phyloP scores from a whole-genome alignment of 35 echinoderm and acorn worm genomes.

The Nesometra sesokonis region DNA sequence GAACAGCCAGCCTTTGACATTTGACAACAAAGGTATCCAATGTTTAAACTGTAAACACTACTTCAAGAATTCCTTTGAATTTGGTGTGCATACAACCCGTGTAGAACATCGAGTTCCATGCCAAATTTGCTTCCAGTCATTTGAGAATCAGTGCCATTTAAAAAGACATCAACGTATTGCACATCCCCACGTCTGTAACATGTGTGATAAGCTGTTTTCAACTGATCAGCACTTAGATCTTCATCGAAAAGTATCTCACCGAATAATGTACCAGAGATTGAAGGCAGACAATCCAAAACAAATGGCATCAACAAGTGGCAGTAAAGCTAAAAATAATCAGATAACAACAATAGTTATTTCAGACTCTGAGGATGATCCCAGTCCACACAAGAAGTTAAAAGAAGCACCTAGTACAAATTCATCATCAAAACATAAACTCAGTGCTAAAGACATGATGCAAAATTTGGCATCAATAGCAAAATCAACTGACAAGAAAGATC shows the following conservation, averaged over 20 bases:
- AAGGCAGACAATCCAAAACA: background rate
- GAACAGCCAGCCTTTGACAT: background rate
- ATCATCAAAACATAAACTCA: background rate
- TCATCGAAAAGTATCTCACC: background rate
- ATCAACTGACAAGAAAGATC: background rate
- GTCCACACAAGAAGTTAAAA: background rate
- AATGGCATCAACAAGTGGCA: background rate
- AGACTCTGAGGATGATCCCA: background rate
- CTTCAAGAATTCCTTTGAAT: background rate
- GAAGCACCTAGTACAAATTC: background rate
- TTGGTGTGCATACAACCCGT: background rate
- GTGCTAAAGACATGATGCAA: background rate
- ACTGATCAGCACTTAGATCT: background rate
- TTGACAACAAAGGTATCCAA: background rate
- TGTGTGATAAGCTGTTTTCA: background rate
- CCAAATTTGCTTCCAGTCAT: background rate
- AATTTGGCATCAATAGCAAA: background rate
- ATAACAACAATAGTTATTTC: background rate
- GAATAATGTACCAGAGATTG: background rate
- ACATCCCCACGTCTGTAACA: background rate
- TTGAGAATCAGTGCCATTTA: background rate
- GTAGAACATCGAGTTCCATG: background rate
- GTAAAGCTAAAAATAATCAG: background rate
- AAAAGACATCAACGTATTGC: background rate
- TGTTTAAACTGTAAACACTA: background rate